A percentile compares a stretch with the other conserved stretches of the same genome.
phyloP scores from a whole-genome alignment of 2,888 invertebrate species.

The Apeira syringaria region DNA sequence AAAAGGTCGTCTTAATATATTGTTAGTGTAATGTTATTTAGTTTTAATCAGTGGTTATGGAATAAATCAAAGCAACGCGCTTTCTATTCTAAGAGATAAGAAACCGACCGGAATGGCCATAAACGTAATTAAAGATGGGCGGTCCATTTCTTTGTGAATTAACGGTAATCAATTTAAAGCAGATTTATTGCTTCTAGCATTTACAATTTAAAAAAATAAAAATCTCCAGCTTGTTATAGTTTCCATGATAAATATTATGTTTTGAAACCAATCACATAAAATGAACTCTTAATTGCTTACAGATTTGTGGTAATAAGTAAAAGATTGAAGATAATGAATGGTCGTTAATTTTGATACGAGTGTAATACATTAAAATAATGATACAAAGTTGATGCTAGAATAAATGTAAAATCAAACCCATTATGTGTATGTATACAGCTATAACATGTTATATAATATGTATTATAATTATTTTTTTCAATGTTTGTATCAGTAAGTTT shows the following conservation, averaged over 20 bases:
- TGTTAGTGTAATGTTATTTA: no score
- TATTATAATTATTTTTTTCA: no score
- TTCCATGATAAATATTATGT: conserved; percentile 62
- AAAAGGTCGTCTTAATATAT: no score
- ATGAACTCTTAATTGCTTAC: conserved; percentile 41
- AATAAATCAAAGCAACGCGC: not conserved
- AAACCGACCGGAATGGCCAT: conserved; percentile 52
- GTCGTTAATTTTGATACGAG: not conserved
- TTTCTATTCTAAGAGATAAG: conserved; percentile 2
- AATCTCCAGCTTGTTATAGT: conserved; percentile 60
- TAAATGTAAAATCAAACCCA: no score
- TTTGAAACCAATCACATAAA: conserved; percentile 48
- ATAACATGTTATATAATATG: no score
- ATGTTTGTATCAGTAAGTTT: no score
- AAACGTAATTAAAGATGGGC: conserved; percentile 71
- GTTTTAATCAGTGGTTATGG: no score
- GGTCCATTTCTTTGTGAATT: conserved; percentile 65
- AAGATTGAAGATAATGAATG: conserved; percentile 24
- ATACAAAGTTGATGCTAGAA: not conserved
- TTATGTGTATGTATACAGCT: no score
- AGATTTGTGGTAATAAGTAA: conserved; percentile 30
- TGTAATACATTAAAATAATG: not conserved
- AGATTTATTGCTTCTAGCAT: conserved; percentile 61
- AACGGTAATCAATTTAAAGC: conserved; percentile 70
- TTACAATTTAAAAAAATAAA: conserved; percentile 52